Base-by-base conservation (phyloP, 2,888 invertebrate genomes). In the Oscheius sp. region DNA sequence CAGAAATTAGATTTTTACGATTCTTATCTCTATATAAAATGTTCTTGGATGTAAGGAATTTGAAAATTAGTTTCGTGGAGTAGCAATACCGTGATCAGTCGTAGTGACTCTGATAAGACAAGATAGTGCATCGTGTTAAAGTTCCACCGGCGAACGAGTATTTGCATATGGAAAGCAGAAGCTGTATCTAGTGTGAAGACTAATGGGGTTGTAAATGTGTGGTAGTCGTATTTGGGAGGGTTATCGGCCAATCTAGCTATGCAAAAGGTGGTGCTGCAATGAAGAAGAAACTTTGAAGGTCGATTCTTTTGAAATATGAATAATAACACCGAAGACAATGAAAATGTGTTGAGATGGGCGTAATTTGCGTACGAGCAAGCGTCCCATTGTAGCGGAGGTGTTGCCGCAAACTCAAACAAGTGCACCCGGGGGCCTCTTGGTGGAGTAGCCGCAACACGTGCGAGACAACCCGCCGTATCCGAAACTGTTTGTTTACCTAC, bases 371-470 rank as follows among this genome's bases (percentile, higher is more conserved):
- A 59, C 41, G 59, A 44, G 59, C 59, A 44, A 26, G 59, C 59
- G 59, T 28, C n/a, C 59, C 59, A 59, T 59, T 59, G 59, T 59
- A 44, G 59, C 59, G 41, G 59, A 59, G 59, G 59, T 59, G 59
- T 59, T 57, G 38, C 57, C 57, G 57, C 57, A 24, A 51, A 57
- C 57, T 59, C 59, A 59, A 59, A 59, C 59, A 59, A 41, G 44
- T 44, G 59, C 44, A 44, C 44, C 41, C 24, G 17, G 30, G 36
- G 20, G 41, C 59, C 59, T 41, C 41, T 22, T 54, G 41, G 44
- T 20, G 41, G 59, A 59, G 59, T 59, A 59, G 59, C 59, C 59
- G 59, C 41, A 41, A 44, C 54, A 54, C 54, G 54, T 54, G 32
- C 54, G 54, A 54, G 54, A 33, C 54, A 54, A 32, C 32, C 30